Percentiles rank a stretch among this genome's conserved stretches.
These are phyloP conservation scores for Laticauda colubrina DNA, from an alignment of 2,113 vertebrate genomes.

Conservation along the genomic window DNA sequence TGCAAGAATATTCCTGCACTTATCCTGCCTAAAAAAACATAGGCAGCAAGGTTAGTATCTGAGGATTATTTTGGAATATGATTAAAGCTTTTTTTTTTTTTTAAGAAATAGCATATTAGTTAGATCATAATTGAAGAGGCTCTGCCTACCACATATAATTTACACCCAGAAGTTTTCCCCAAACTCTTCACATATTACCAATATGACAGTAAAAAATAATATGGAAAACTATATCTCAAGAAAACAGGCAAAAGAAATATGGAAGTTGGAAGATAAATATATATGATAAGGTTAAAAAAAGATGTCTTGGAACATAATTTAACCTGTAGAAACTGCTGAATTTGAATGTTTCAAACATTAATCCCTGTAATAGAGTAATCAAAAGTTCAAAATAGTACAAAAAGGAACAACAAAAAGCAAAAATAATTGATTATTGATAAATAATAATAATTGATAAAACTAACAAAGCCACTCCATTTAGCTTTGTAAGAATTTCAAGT, in stretches of 20 bases:
- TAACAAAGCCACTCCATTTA: not conserved
- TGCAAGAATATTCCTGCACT: constrained; percentile 1
- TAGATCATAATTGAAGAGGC: constrained; percentile 20
- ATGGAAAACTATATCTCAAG: not conserved
- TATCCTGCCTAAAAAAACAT: not conserved
- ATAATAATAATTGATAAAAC: not conserved
- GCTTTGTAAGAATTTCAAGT: not conserved
- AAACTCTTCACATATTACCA: not conserved
- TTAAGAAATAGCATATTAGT: constrained; percentile 9
- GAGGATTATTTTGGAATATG: constrained; percentile 13
- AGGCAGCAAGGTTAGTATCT: not conserved
- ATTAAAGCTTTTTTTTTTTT: constrained; percentile 38
- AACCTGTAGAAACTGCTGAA: not conserved
- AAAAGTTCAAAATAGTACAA: not conserved
- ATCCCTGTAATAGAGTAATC: not conserved
- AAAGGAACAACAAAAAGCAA: not conserved
- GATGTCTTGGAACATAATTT: not conserved
- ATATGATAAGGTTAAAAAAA: not conserved
- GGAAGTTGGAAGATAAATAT: not conserved
- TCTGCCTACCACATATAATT: not conserved
- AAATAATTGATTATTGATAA: not conserved
- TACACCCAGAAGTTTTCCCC: not conserved
- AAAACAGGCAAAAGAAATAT: not conserved
- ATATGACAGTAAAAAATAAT: not conserved
- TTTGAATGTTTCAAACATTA: not conserved